Conservation (phyloP, 2,797 vertebrate species). For the Malacoctenus gilli region DNA sequence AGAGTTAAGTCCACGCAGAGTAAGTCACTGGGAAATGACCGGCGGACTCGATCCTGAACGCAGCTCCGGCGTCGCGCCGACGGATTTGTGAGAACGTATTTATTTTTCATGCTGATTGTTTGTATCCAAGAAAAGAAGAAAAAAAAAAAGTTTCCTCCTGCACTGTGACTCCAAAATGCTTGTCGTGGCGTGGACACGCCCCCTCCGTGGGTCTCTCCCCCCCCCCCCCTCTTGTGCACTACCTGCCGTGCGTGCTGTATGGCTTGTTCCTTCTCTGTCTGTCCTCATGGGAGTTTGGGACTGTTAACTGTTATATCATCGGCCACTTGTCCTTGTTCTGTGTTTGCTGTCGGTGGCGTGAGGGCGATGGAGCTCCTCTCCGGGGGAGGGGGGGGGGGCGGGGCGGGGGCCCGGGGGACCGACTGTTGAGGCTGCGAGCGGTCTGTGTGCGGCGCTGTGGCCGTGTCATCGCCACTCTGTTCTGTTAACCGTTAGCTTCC, state of each 20-base stretch:
- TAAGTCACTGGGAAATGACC: conserved; percentile 53
- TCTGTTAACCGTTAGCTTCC: conserved; percentile 73
- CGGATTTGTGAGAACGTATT: conserved; percentile 54
- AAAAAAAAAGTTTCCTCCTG: conserved; percentile 31
- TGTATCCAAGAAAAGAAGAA: not conserved
- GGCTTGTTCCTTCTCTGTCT: conserved; percentile 62
- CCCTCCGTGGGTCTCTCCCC: not conserved
- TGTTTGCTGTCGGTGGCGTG: conserved; percentile 61
- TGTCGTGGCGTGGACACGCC: conserved; percentile 56
- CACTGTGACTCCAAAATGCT: conserved; percentile 73
- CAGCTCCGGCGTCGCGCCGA: conserved; percentile 53
- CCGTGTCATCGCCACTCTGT: conserved; percentile 65
- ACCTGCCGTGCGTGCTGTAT: conserved; percentile 63
- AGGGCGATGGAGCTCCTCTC: conserved; percentile 50
- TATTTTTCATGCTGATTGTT: conserved; percentile 4
- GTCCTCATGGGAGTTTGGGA: conserved; percentile 69
- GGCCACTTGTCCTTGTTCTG: conserved; percentile 67
- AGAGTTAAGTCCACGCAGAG: conserved; percentile 52
- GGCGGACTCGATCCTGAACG: conserved; percentile 45
- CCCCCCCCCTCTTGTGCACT: conserved; percentile 52
- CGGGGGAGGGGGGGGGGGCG: conserved; percentile 11
- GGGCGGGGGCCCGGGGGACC: conserved; percentile 46
- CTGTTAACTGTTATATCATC: conserved; percentile 56
- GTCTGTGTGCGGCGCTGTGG: conserved; percentile 61
- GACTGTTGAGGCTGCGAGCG: conserved; percentile 51